Percentiles rank a stretch among this genome's conserved stretches.
Conservation (phyloP, 1,140 invertebrate species). For the Chelonus insularis region DNA sequence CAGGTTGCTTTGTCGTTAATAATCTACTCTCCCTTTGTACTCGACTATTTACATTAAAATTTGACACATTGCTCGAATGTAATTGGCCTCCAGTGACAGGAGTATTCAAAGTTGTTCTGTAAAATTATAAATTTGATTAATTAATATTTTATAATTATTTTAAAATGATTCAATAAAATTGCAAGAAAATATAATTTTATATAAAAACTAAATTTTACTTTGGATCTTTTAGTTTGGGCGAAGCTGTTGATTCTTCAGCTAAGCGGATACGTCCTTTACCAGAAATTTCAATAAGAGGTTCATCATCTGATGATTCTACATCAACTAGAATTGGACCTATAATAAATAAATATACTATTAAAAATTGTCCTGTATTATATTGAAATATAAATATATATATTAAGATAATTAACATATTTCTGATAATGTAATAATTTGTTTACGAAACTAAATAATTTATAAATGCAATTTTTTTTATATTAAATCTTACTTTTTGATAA, state of each 20-base stretch:
- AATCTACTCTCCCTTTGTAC: constrained; percentile 55
- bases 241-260: constrained; percentile 50
- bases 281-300: constrained; percentile 72
- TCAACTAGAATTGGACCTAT: constrained; percentile 57
- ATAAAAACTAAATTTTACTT: constrained; percentile 53
- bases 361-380: too few relatives aligned
- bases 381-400: too few relatives aligned
- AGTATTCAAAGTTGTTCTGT: constrained; percentile 45
- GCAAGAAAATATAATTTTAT: too few relatives aligned
- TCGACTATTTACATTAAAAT: constrained; percentile 52
- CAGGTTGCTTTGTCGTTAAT: constrained; percentile 53
- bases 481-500: too few relatives aligned
- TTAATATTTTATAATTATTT: background rate
- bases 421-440: too few relatives aligned
- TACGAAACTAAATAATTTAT: too few relatives aligned
- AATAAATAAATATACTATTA: constrained; percentile 31
- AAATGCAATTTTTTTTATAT: too few relatives aligned
- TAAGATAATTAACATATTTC: too few relatives aligned
- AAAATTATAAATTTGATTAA: constrained; percentile 15
- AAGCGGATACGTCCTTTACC: constrained; percentile 64
- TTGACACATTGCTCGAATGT: constrained; percentile 49
- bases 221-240: constrained; percentile 57
- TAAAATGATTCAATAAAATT: constrained; percentile 1
- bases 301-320: constrained; percentile 75
- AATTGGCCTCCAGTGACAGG: constrained; percentile 47